phyloP scores from a whole-genome alignment of 2,888 invertebrate genomes.

The Luperina testacea region DNA sequence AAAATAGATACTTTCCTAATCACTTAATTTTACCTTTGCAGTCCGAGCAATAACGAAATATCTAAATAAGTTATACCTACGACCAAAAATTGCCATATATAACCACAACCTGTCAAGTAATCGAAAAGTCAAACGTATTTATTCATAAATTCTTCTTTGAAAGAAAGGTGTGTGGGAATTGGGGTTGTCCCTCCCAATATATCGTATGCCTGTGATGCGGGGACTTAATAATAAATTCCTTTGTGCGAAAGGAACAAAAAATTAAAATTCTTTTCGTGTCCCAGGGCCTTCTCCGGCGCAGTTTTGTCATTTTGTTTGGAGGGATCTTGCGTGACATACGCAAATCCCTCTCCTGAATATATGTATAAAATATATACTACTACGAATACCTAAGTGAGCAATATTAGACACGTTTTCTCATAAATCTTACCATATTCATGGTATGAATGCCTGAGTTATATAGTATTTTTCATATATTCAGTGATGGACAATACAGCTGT shows the following conservation, averaged over 20 bases:
- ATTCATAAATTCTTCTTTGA: constrained; percentile 79
- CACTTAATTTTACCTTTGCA: neutral
- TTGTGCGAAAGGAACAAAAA: constrained; percentile 85
- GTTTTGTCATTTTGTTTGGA: constrained; percentile 85
- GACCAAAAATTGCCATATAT: constrained; percentile 61
- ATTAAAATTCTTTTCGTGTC: constrained; percentile 86
- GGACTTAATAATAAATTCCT: constrained; percentile 87
- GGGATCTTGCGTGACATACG: constrained; percentile 82
- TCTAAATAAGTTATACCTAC: constrained; percentile 57
- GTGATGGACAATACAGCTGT: constrained; percentile 46
- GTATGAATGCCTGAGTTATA: constrained; percentile 54
- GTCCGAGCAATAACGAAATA: constrained; percentile 51
- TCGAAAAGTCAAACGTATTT: constrained; percentile 76
- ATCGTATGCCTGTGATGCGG: constrained; percentile 82
- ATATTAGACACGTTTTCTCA: constrained; percentile 67
- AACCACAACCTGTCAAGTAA: constrained; percentile 72
- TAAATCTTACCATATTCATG: constrained; percentile 63
- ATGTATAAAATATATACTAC: constrained; percentile 65
- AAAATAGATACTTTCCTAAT: neutral
- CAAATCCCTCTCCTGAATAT: constrained; percentile 75
- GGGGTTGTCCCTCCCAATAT: constrained; percentile 78
- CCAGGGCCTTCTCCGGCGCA: constrained; percentile 78
- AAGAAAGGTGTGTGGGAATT: constrained; percentile 77
- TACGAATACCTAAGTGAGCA: constrained; percentile 63
- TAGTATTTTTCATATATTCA: constrained; percentile 54